Base-by-base conservation (phyloP, 2,888 invertebrate genomes). In the Parapristionchus giblindavisi region DNA sequence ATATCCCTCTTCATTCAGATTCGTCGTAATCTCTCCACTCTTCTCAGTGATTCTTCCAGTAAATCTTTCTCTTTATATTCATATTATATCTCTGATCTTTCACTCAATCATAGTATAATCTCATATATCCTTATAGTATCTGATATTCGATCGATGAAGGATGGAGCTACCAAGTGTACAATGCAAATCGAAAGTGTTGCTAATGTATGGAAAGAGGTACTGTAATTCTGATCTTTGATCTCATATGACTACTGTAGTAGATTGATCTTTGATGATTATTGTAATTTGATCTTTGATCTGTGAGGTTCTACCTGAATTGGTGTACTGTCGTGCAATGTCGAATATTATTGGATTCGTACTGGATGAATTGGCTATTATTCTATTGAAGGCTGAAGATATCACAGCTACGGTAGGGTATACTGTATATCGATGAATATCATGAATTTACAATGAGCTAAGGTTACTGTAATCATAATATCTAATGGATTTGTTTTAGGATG, bases 261-360 rank as follows among this genome's bases (percentile, higher is more conserved):
- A 54, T 54, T 14, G n/a, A 54, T 54, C 6, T n/a, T 6, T 40
- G 14, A 24, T 32, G 43, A 27, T 38, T n/a, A 56, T 17, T 48
- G 56, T 51, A 32, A 29, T 32, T 48, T 29, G 21, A 17, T 29
- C 65, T 72, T 36, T 40, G 38, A 36, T 27, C 24, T 32, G 2
- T 32, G 29, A 79, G 78, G 76, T 79, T 11, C 77, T 82, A 52
- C 73, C 85, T 8, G 85, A 85, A 52, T 74, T 81, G 8, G 85
- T 86, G 11, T 83, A 83, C 76, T 81, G 81, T 36, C 80, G 82
- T 52, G 78, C 84, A 5, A 61, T 86, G 32, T 86, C 83, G 24
- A 80, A 79, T 21, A 65, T 86, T 34, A 77, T 85, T 14, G 80
- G 83, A 8, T 85, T 84, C 78, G 66, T 85, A 14, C 75, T 86